Evolutionary conservation across 2,888 invertebrate species (phyloP).

Genomic region (Caenorhabditis parvicauda): DNA sequence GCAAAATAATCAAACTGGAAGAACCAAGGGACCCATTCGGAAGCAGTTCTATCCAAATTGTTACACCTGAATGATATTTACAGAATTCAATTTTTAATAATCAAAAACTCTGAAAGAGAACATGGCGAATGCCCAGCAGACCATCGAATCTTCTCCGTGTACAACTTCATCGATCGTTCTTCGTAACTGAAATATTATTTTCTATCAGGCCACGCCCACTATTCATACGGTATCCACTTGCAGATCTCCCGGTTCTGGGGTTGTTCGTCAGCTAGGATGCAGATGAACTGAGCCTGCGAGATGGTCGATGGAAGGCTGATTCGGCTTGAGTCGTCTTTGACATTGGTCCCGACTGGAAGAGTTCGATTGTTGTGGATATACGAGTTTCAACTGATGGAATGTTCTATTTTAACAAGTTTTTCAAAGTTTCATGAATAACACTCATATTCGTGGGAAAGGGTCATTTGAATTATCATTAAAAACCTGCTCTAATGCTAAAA

Average conservation of each 20-base stretch:
- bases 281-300: constrained; percentile 24
- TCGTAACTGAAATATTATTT: constrained; percentile 1
- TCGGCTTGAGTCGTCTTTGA: constrained; percentile 22
- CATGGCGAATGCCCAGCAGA: constrained; percentile 27
- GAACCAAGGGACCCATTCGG: constrained; percentile 21
- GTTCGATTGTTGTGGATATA: too few species aligned
- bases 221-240: constrained; percentile 30
- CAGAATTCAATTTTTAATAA: background rate
- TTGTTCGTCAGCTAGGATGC: constrained; percentile 28
- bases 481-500: too few species aligned
- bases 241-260: constrained; percentile 21
- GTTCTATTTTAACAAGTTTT: too few species aligned
- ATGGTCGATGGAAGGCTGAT: constrained; percentile 25
- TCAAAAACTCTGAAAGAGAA: constrained; percentile 14
- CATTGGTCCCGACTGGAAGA: constrained; percentile 17
- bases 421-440: too few species aligned
- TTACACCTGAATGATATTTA: constrained; percentile 11
- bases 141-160: constrained; percentile 24
- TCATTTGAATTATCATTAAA: too few species aligned
- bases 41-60: constrained; percentile 9
- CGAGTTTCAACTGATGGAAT: too few species aligned
- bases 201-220: too few species aligned
- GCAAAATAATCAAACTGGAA: too few species aligned
- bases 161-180: constrained; percentile 21
- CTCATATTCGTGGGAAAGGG: too few species aligned